Evolutionary conservation across 2,888 invertebrate species (phyloP).

Genomic region (Lasioglossum malachurum): DNA sequence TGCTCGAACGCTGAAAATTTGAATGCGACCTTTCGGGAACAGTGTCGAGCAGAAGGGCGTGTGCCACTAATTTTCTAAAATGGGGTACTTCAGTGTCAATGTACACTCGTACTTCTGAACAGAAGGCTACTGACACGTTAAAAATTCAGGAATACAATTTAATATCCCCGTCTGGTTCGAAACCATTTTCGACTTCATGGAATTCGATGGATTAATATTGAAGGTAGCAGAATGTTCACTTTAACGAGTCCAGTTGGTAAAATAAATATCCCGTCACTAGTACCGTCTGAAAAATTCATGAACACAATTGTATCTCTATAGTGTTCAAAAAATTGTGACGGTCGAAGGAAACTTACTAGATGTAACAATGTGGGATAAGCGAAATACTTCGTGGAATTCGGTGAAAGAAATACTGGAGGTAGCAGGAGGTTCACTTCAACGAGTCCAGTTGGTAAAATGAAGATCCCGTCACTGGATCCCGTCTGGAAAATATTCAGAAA

Average conservation of each 20-base stretch:
- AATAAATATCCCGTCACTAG: background rate
- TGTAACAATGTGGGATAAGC: background rate
- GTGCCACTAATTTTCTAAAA: background rate
- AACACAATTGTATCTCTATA: no score
- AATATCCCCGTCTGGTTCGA: background rate
- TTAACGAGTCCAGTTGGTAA: background rate
- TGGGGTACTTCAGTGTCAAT: no score
- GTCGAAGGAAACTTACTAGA: background rate
- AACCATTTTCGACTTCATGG: no score
- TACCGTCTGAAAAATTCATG: background rate
- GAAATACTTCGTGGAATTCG: background rate
- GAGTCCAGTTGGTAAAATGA: background rate
- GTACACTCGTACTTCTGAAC: no score
- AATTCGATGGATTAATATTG: background rate
- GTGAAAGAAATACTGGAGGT: background rate
- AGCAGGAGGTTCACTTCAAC: background rate
- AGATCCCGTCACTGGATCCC: background rate
- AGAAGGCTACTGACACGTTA: background rate
- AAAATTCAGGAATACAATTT: background rate
- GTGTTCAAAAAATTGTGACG: background rate
- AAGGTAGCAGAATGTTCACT: background rate
- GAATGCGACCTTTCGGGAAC: background rate
- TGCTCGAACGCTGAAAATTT: background rate
- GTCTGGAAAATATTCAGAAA: background rate
- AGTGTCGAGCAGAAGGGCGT: background rate